Conservation (phyloP, 2,113 vertebrate species). For the Glaucidium brasilianum region DNA sequence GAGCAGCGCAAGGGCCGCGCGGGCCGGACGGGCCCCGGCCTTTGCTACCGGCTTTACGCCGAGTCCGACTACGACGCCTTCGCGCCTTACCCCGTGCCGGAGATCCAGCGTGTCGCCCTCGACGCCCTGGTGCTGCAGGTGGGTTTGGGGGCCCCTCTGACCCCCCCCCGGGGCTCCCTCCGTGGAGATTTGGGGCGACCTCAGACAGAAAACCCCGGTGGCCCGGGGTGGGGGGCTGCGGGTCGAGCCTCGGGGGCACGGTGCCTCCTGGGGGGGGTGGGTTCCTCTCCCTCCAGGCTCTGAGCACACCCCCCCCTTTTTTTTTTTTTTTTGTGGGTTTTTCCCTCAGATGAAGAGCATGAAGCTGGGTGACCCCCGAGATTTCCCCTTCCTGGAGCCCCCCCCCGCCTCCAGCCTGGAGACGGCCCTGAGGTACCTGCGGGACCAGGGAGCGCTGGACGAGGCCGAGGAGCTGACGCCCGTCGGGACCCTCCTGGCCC, state of each 20-base stretch:
- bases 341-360: slow-evolving; percentile 90
- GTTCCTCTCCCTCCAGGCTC: neutral
- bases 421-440: slow-evolving; percentile 84
- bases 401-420: slow-evolving; percentile 86
- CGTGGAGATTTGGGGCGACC: neutral
- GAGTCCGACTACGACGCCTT: slow-evolving; percentile 89
- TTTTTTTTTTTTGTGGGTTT: too few relatives aligned
- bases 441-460: slow-evolving; percentile 88
- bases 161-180: rapidly evolving
- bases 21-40: slow-evolving; percentile 86
- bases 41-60: slow-evolving; percentile 90
- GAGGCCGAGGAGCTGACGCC: slow-evolving; percentile 75
- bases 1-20: slow-evolving; percentile 94
- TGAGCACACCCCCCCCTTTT: too few relatives aligned
- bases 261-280: too few relatives aligned
- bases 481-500: slow-evolving; percentile 85
- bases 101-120: slow-evolving; percentile 89
- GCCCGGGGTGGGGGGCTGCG: rapidly evolving
- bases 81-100: slow-evolving; percentile 84
- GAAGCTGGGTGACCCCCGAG: slow-evolving; percentile 85
- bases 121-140: slow-evolving; percentile 89
- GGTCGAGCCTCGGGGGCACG: rapidly evolving
- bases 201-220: rapidly evolving
- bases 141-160: neutral
- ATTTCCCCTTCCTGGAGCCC: slow-evolving; percentile 89